A percentile compares a stretch with the other conserved stretches of the same genome.
These are phyloP conservation scores for Pangasius larnaudii DNA, from an alignment of 2,797 vertebrate genomes.

Conservation along the genomic window DNA sequence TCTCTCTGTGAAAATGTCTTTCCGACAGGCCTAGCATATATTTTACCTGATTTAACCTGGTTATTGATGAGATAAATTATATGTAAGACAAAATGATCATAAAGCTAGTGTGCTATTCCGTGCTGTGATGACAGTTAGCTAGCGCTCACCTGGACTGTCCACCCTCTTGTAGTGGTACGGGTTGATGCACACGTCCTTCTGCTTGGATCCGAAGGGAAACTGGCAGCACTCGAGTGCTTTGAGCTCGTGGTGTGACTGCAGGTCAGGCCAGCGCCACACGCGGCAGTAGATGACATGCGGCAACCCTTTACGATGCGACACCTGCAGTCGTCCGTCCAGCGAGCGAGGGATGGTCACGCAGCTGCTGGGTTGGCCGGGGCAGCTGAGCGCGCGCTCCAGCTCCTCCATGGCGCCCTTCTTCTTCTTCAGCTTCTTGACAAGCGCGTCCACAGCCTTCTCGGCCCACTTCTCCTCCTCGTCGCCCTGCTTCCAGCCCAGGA, in stretches of 20 bases:
- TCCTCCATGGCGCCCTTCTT: conserved; percentile 85
- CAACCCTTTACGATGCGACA: conserved; percentile 93
- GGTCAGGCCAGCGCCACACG: conserved; percentile 97
- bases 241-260: conserved; percentile 97
- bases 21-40: neutral
- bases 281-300: conserved; percentile 95
- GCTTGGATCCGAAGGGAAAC: conserved; percentile 95
- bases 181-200: conserved; percentile 98
- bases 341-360: conserved; percentile 96
- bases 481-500: conserved; percentile 96
- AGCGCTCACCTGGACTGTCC: conserved; percentile 90
- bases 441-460: conserved; percentile 90
- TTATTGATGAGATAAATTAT: neutral
- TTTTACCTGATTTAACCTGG: neutral
- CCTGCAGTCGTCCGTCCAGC: conserved; percentile 92
- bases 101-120: neutral
- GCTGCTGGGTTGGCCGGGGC: conserved; percentile 92
- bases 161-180: conserved; percentile 98
- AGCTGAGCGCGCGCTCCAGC: conserved; percentile 80
- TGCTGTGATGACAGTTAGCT: neutral
- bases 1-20: too few species aligned
- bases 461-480: conserved; percentile 99
- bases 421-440: conserved; percentile 79
- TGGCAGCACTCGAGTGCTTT: conserved; percentile 97
- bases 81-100: neutral